Conservation (phyloP, 1,140 invertebrate species). For the Anastrepha ludens region DNA sequence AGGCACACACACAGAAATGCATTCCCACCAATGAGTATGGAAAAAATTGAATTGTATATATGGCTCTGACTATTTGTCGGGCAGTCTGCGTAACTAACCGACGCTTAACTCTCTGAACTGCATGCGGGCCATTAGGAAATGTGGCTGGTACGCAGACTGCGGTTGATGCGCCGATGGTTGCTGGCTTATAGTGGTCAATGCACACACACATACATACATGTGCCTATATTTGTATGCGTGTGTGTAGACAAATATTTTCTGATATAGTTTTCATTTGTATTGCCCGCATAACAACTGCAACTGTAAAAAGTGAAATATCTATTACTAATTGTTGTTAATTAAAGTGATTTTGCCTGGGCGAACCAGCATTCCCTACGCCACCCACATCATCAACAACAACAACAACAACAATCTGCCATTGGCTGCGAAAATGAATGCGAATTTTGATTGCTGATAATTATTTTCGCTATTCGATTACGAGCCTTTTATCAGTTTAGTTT, state of each 20-base stretch:
- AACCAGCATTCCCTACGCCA: background rate
- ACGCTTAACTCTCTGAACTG: too few species aligned
- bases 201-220: background rate
- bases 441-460: slow-evolving; percentile 49
- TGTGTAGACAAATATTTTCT: too few species aligned
- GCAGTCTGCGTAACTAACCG: background rate
- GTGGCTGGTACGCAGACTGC: background rate
- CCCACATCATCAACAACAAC: background rate
- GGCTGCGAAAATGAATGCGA: slow-evolving; percentile 23
- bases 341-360: slow-evolving; percentile 42
- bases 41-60: background rate
- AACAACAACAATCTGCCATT: background rate
- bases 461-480: slow-evolving; percentile 28
- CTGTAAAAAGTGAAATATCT: slow-evolving; percentile 45
- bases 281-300: background rate
- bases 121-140: slow-evolving; percentile 15
- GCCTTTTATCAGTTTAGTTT: slow-evolving; percentile 7
- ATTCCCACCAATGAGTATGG: background rate
- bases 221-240: background rate
- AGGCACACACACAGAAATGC: background rate
- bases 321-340: slow-evolving; percentile 53
- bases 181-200: slow-evolving; percentile 1
- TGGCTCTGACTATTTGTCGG: background rate
- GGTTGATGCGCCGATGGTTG: slow-evolving; percentile 3
- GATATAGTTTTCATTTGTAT: background rate